A percentile compares a stretch with the other conserved stretches of the same genome.
Conservation (phyloP, 1,140 invertebrate species). For the Pogonomyrmex californicus region DNA sequence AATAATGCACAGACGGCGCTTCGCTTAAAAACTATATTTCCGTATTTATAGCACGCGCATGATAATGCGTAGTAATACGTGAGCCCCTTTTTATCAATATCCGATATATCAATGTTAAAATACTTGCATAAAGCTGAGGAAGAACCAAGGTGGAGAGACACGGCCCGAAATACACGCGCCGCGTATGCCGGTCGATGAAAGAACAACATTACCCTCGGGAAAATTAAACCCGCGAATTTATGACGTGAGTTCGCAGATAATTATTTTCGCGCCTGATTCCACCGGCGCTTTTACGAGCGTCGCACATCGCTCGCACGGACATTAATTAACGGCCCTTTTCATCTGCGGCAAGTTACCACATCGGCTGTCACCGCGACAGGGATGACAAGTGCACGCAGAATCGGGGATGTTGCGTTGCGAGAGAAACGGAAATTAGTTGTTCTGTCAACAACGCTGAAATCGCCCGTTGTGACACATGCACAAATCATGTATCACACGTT, state of each 20-base stretch:
- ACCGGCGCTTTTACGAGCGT: background rate
- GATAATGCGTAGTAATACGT: slow-evolving; percentile 11
- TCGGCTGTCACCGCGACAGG: slow-evolving; percentile 3
- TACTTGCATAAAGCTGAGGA: background rate
- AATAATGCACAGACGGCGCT: background rate
- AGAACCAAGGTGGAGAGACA: background rate
- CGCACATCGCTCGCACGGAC: background rate
- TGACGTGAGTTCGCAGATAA: background rate
- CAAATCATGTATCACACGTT: slow-evolving; percentile 47
- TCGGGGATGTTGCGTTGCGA: slow-evolving; percentile 28
- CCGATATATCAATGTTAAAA: slow-evolving; percentile 26
- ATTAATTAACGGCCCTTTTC: slow-evolving; percentile 70
- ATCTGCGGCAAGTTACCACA: slow-evolving; percentile 22
- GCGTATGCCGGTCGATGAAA: slow-evolving; percentile 29
- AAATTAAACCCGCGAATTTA: slow-evolving; percentile 29
- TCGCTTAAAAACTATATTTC: slow-evolving; percentile 13
- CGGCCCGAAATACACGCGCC: background rate
- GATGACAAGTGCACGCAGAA: slow-evolving; percentile 53
- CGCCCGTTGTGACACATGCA: slow-evolving; percentile 8
- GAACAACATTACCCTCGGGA: slow-evolving; percentile 1
- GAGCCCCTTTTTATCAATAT: slow-evolving; percentile 40
- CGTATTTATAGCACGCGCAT: background rate
- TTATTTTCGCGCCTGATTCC: slow-evolving; percentile 23
- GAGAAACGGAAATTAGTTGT: slow-evolving; percentile 57
- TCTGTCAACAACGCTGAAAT: slow-evolving; percentile 53